phyloP scores from a whole-genome alignment of 1,140 invertebrate species.

The Vanessa tameamea region DNA sequence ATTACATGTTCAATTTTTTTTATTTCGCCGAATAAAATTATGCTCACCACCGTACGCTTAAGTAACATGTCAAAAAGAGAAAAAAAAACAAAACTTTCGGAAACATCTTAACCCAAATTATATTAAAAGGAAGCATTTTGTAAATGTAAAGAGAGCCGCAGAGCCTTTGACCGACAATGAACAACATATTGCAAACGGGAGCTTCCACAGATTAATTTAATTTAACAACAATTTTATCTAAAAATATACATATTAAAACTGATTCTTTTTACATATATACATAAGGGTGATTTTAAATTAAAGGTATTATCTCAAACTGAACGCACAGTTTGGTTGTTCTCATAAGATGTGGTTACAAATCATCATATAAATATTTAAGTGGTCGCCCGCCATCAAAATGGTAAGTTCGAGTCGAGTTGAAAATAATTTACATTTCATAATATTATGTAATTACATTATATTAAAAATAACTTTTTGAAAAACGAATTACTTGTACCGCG shows the following conservation, averaged over 20 bases:
- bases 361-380: conserved; percentile 23
- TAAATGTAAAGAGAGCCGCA: conserved; percentile 27
- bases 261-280: neutral
- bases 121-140: conserved; percentile 23
- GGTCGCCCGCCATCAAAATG: neutral
- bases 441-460: no score
- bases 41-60: neutral
- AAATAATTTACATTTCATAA: neutral
- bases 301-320: neutral
- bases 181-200: conserved; percentile 42
- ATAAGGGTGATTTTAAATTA: neutral
- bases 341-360: conserved; percentile 34
- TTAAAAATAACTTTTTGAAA: no score
- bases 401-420: neutral
- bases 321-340: neutral
- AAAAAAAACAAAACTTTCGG: neutral
- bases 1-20: no score
- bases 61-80: neutral
- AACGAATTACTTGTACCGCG: no score
- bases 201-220: conserved; percentile 31
- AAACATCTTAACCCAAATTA: conserved; percentile 17
- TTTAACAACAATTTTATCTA: conserved; percentile 10
- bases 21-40: neutral
- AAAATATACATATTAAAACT: neutral
- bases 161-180: conserved; percentile 18